A percentile compares a stretch with the other conserved stretches of the same genome.
Evolutionary conservation across 1,140 invertebrate species (phyloP).

Genomic region (Drosophila dunni): DNA sequence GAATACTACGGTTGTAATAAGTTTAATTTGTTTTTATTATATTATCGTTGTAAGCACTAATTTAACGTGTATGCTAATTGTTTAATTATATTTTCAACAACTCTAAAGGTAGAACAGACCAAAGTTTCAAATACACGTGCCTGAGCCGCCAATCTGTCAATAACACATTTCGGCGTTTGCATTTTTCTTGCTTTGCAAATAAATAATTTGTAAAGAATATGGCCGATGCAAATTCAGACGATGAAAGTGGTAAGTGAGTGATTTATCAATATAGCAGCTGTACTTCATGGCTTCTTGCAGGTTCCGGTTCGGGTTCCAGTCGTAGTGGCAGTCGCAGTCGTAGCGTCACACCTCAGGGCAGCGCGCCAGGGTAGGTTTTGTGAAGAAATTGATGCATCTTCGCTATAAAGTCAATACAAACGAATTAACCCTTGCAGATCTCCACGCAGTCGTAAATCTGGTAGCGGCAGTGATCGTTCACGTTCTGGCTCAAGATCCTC

Average conservation of each 20-base stretch:
- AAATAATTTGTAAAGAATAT: conserved; percentile 40
- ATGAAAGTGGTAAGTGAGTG: conserved; percentile 62
- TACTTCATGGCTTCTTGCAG: conserved; percentile 48
- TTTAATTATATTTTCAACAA: background rate
- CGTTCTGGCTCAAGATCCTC: conserved; percentile 47
- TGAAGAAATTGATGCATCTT: conserved; percentile 67
- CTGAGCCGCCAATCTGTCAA: conserved; percentile 8
- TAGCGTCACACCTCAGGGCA: conserved; percentile 84
- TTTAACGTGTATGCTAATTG: background rate
- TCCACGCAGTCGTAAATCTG: conserved; percentile 65
- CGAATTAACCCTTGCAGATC: conserved; percentile 59
- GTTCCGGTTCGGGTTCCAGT: conserved; percentile 86
- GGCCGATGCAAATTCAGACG: conserved; percentile 63
- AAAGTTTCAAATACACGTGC: conserved; percentile 11
- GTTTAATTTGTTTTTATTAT: background rate
- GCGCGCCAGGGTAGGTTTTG: conserved; percentile 67
- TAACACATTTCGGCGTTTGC: conserved; percentile 7
- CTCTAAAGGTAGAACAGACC: background rate
- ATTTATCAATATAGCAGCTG: background rate
- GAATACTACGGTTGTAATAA: background rate
- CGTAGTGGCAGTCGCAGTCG: conserved; percentile 85
- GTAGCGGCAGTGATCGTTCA: conserved; percentile 62
- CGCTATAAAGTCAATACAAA: background rate
- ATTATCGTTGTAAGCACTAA: background rate
- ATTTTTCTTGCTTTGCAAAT: conserved; percentile 22